Conservation (phyloP, 2,888 invertebrate genomes). For the Ischnus inquisitorius region DNA sequence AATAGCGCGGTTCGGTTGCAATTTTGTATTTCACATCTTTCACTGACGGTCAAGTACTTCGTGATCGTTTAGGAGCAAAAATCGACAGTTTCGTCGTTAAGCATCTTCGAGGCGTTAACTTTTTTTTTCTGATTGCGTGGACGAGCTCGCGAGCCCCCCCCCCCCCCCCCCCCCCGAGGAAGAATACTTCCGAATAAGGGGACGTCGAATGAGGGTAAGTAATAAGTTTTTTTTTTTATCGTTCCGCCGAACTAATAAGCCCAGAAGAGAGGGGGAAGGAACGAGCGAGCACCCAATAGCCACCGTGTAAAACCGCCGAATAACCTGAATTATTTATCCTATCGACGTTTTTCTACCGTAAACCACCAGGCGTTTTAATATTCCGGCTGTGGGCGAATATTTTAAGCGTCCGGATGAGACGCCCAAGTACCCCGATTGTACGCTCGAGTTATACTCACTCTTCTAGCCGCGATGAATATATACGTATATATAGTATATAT, state of each 20-base stretch:
- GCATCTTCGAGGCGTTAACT: conserved; percentile 1
- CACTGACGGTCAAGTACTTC: conserved; percentile 76
- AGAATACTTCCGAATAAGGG: conserved; percentile 56
- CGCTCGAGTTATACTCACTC: conserved; percentile 59
- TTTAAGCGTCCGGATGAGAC: conserved; percentile 66
- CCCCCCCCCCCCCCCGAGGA: conserved; percentile 4
- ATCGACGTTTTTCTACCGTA: conserved; percentile 76
- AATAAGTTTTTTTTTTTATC: conserved; percentile 84
- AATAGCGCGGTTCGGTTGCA: not conserved
- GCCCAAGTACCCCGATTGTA: conserved; percentile 48
- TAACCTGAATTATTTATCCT: conserved; percentile 83
- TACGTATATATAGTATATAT: conserved; percentile 25
- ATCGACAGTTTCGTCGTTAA: conserved; percentile 75
- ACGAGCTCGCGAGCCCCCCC: conserved; percentile 4
- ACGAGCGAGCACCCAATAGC: conserved; percentile 7
- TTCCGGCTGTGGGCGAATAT: conserved; percentile 66
- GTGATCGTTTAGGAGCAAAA: conserved; percentile 57
- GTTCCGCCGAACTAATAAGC: conserved; percentile 83
- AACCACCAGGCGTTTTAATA: conserved; percentile 67
- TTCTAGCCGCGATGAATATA: conserved; percentile 28
- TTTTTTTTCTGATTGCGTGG: conserved; percentile 18
- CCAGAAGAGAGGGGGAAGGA: conserved; percentile 56
- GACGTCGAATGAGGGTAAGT: conserved; percentile 76
- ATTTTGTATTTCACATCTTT: conserved; percentile 79
- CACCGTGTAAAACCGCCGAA: conserved; percentile 76